phyloP scores from a whole-genome alignment of 2,888 invertebrate species.

The Cheilosia urbana region DNA sequence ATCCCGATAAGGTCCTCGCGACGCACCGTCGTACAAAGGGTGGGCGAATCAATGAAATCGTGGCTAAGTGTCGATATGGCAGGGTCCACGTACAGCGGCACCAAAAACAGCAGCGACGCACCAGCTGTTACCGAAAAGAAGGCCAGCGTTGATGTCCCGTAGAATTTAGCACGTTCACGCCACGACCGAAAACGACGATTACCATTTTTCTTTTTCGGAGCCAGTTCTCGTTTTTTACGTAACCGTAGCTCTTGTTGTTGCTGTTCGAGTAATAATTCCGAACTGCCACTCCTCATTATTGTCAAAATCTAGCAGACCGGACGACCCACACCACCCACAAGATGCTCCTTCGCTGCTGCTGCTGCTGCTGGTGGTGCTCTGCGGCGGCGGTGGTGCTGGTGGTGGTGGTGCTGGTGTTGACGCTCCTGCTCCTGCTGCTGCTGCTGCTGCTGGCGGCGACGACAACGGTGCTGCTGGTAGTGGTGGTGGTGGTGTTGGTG shows the following conservation, averaged over 20 bases:
- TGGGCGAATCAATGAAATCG: conserved; percentile 93
- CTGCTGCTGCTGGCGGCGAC: conserved; percentile 33
- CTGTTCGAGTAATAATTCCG: conserved; percentile 90
- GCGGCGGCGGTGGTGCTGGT: conserved; percentile 29
- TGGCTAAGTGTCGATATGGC: conserved; percentile 94
- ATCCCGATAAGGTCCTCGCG: conserved; percentile 93
- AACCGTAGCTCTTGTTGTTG: conserved; percentile 89
- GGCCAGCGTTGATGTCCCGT: conserved; percentile 89
- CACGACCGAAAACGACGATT: conserved; percentile 85
- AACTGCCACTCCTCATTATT: conserved; percentile 90
- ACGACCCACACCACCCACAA: conserved; percentile 77
- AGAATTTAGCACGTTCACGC: conserved; percentile 89
- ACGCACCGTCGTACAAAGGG: conserved; percentile 92
- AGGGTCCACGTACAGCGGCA: conserved; percentile 92
- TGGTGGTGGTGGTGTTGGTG: conserved; percentile 9
- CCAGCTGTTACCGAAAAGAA: conserved; percentile 89
- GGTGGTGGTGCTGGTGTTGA: conserved; percentile 45
- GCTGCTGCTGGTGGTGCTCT: conserved; percentile 62
- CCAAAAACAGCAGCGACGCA: conserved; percentile 89
- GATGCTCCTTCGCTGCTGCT: conserved; percentile 53
- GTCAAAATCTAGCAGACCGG: conserved; percentile 80
- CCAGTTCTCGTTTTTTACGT: conserved; percentile 87
- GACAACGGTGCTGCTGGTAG: not conserved
- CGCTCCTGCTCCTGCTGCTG: conserved; percentile 53
- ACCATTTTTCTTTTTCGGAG: conserved; percentile 85